Conservation (phyloP, 2,888 invertebrate genomes). For the Branchellion lobata region DNA sequence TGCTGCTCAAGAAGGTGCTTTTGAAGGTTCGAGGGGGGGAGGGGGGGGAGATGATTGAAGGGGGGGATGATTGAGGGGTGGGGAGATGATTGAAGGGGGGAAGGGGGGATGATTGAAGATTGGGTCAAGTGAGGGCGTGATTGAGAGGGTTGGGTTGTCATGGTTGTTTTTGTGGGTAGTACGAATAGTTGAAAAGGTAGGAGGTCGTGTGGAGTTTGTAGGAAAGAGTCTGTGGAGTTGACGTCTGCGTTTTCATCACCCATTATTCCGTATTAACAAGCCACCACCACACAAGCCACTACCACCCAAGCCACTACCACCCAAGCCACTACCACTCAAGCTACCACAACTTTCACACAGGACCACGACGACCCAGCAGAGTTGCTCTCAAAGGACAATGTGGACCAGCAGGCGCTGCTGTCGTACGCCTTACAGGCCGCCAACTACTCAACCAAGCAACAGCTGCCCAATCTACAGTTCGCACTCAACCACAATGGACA, state of each 20-base stretch:
- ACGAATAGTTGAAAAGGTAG: too few relatives aligned
- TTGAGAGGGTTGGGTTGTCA: not conserved
- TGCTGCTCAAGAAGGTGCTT: conserved; percentile 88
- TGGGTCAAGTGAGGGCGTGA: not conserved
- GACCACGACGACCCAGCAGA: conserved; percentile 87
- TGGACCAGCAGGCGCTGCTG: conserved; percentile 83
- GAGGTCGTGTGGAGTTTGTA: too few relatives aligned
- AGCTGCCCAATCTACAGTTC: conserved; percentile 72
- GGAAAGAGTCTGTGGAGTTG: too few relatives aligned
- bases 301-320: not conserved
- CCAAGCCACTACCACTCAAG: not conserved
- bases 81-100: not conserved
- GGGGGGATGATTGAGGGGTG: not conserved
- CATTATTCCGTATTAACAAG: too few relatives aligned
- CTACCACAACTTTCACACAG: conserved; percentile 62
- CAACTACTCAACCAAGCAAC: conserved; percentile 67
- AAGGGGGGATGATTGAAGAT: not conserved
- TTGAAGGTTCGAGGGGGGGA: conserved; percentile 69
- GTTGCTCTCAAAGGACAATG: conserved; percentile 82
- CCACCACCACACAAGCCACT: not conserved
- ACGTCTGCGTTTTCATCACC: too few relatives aligned
- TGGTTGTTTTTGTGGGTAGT: not conserved
- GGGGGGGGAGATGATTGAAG: not conserved
- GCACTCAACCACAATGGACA: conserved; percentile 96
- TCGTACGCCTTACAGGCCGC: conserved; percentile 92